Conservation (phyloP, 2,113 vertebrate species). For the Rousettus leschenaultii region DNA sequence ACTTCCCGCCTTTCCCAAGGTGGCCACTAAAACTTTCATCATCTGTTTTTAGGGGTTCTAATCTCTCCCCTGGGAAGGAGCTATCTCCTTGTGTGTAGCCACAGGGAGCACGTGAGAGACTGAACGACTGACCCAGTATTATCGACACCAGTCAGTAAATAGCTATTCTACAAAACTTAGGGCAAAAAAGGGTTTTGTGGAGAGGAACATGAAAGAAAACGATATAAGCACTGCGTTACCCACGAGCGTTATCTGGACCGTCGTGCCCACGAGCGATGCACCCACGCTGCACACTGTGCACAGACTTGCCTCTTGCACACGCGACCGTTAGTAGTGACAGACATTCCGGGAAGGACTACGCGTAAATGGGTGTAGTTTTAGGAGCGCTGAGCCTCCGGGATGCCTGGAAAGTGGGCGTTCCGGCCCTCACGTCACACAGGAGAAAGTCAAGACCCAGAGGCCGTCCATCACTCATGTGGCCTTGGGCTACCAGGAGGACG, state of each 20-base stretch:
- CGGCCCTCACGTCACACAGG: background rate
- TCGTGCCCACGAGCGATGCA: too few species aligned
- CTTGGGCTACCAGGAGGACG: background rate
- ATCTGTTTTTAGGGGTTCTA: background rate
- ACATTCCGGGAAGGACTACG: background rate
- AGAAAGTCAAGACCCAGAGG: background rate
- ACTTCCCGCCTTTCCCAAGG: background rate
- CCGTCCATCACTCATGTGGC: background rate
- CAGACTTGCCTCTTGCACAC: background rate
- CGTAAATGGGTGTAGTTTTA: background rate
- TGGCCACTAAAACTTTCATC: background rate
- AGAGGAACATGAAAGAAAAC: background rate
- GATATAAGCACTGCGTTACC: background rate
- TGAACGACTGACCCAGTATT: background rate
- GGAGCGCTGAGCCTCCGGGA: background rate
- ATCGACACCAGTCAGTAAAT: background rate
- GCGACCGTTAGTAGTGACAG: rapidly evolving
- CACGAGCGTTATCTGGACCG: rapidly evolving
- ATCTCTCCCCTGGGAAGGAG: background rate
- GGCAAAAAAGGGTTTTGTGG: background rate
- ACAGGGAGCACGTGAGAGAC: background rate
- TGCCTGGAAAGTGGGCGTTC: background rate
- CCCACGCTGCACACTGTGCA: background rate
- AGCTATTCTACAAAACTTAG: background rate
- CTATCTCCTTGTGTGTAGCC: background rate